Evolutionary conservation across 1,140 invertebrate genomes (phyloP).

Genomic region (Littorina saxatilis): DNA sequence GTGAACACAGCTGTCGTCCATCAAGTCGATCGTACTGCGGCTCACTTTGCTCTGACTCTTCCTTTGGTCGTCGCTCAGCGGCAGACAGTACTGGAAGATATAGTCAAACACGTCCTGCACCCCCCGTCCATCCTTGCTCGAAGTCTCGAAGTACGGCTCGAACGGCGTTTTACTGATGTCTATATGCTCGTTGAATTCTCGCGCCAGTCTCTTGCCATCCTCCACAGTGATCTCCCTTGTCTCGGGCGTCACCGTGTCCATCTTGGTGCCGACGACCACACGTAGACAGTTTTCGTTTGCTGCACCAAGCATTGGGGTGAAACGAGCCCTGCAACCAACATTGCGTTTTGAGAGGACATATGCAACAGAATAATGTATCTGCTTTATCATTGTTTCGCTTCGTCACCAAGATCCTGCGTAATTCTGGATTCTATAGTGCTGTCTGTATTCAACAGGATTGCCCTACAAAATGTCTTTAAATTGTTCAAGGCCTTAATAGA

Average conservation of each 20-base stretch:
- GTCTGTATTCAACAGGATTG: too few species aligned
- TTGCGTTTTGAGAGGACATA: too few species aligned
- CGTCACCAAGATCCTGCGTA: too few species aligned
- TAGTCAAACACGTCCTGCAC: slow-evolving; percentile 74
- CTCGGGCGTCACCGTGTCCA: slow-evolving; percentile 64
- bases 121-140: slow-evolving; percentile 70
- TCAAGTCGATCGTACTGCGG: slow-evolving; percentile 18
- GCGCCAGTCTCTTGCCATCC: slow-evolving; percentile 63
- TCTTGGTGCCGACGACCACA: slow-evolving; percentile 74
- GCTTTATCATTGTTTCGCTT: too few species aligned
- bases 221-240: slow-evolving; percentile 62
- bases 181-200: slow-evolving; percentile 68
- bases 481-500: too few species aligned
- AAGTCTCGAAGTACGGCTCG: slow-evolving; percentile 75
- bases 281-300: slow-evolving; percentile 71
- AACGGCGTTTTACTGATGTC: slow-evolving; percentile 52
- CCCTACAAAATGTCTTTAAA: too few species aligned
- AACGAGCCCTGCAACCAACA: slow-evolving; percentile 63
- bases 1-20: background rate
- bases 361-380: too few species aligned
- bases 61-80: slow-evolving; percentile 53
- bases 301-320: slow-evolving; percentile 70
- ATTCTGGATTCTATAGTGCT: too few species aligned
- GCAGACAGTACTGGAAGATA: slow-evolving; percentile 71
- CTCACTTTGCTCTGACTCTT: slow-evolving; percentile 18